These are phyloP conservation scores for Scaptomyza tumidula DNA, from an alignment of 2,888 invertebrate genomes.

Conservation along the genomic window DNA sequence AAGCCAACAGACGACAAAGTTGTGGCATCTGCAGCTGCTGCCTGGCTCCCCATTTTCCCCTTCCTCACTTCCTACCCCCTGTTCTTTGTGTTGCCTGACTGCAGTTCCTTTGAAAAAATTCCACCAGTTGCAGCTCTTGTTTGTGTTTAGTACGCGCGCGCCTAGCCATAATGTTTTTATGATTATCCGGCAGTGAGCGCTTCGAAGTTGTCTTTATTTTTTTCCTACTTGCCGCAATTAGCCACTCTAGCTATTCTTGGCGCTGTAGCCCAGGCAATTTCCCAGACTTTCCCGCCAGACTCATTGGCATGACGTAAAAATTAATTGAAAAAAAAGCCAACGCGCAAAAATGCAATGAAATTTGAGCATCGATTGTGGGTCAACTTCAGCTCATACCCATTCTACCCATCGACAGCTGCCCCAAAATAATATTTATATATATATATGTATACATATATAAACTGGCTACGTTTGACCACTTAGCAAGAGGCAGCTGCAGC, in stretches of 20 bases:
- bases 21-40: conserved; percentile 67
- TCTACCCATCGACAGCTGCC: conserved; percentile 59
- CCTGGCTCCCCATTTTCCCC: neutral
- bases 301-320: conserved; percentile 68
- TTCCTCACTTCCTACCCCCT: neutral
- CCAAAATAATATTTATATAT: conserved; percentile 5
- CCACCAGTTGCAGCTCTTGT: conserved; percentile 72
- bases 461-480: conserved; percentile 34
- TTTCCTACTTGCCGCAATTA: conserved; percentile 73
- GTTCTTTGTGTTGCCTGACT: conserved; percentile 13
- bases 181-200: conserved; percentile 17
- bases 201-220: conserved; percentile 66
- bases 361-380: conserved; percentile 79
- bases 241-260: conserved; percentile 65
- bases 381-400: conserved; percentile 33
- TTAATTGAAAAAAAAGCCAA: conserved; percentile 63
- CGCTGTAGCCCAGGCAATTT: neutral
- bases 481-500: conserved; percentile 36
- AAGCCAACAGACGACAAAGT: conserved; percentile 3
- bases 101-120: conserved; percentile 77
- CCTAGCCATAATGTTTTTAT: conserved; percentile 73
- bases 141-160: conserved; percentile 61
- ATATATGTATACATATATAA: conserved; percentile 3
- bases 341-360: conserved; percentile 69
- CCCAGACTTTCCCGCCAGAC: conserved; percentile 53